Evolutionary conservation across 1,140 invertebrate genomes (phyloP).

Genomic region (Heliconius eleuchia): DNA sequence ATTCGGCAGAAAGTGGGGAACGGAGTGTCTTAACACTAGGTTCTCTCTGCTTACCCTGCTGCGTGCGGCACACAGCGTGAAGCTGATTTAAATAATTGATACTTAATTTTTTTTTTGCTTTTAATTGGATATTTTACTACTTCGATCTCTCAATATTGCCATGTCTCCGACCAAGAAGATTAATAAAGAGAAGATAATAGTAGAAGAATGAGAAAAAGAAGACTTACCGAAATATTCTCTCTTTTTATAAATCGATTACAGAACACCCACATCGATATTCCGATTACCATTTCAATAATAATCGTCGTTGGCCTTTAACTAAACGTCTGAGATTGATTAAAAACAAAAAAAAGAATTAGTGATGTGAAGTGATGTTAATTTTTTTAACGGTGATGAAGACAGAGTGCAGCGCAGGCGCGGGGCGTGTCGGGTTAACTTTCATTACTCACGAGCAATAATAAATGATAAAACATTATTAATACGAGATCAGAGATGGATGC

Average conservation of each 20-base stretch:
- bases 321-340: conserved; percentile 64
- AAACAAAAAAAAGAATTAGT: conserved; percentile 55
- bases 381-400: conserved; percentile 73
- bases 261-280: conserved; percentile 56
- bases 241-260: conserved; percentile 19
- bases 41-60: too few relatives aligned
- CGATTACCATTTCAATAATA: conserved; percentile 32
- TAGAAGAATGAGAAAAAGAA: too few relatives aligned
- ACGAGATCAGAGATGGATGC: conserved; percentile 70
- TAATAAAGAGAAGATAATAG: too few relatives aligned
- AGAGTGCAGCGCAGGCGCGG: conserved; percentile 66
- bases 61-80: too few relatives aligned
- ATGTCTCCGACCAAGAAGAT: too few relatives aligned
- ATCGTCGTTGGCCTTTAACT: conserved; percentile 31
- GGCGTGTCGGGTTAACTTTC: conserved; percentile 76
- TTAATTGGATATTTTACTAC: too few relatives aligned
- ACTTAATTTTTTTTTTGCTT: neutral
- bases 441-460: conserved; percentile 79
- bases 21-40: too few relatives aligned
- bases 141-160: too few relatives aligned
- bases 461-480: conserved; percentile 82
- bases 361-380: conserved; percentile 50
- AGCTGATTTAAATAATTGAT: too few relatives aligned
- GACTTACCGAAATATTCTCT: too few relatives aligned
- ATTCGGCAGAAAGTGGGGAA: too few relatives aligned